Base-by-base conservation (phyloP, 2,113 vertebrate species). In the Bambusicola thoracicus region DNA sequence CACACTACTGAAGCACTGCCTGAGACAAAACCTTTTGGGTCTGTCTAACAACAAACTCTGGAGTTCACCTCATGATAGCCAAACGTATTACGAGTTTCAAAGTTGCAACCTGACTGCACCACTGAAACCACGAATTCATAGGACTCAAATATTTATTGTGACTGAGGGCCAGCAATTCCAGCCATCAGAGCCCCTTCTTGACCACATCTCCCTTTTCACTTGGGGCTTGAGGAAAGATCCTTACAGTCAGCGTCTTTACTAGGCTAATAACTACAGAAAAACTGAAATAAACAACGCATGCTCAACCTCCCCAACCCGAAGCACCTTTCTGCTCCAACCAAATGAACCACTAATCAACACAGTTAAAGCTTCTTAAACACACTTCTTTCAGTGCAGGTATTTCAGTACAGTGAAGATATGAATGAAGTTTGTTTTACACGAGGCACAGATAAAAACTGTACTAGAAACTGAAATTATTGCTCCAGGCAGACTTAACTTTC, bases 211-310 rank as follows among this genome's bases (percentile, higher is more conserved):
- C 38, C 68, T 87, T 61, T 55, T 65, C 44, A 43, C 8, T 67
- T 78, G 30, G 29, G 34, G 41, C 46, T 2, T 59, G 55, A 92
- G 43, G 11, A 73, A 92, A 85, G 30, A 85, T 8, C 85, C n/a
- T 69, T 43, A 74, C 24, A 17, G 61, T 77, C 46, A 77, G 11
- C 38, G 75, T 29, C 58, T 72, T 81, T 63, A 70, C 18, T 27
- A 90, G 17, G 46, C 53, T 56, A 56, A 29, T 79, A 87, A 94
- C 44, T 66, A 89, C 44, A 76, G 55, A 65, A 93, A 85, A 93
- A 63, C 1, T 75, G 13, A 55, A 87, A 63, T 53, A 29, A 89
- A 43, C n/a, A 73, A 48, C 17, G 81, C 8, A 43, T 20, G 91
- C 59, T 40, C 8, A 41, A 25, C 13, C n/a, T 80, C 4, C n/a